Conservation (phyloP, 2,888 invertebrate genomes). For the Tenthredo mesomela region DNA sequence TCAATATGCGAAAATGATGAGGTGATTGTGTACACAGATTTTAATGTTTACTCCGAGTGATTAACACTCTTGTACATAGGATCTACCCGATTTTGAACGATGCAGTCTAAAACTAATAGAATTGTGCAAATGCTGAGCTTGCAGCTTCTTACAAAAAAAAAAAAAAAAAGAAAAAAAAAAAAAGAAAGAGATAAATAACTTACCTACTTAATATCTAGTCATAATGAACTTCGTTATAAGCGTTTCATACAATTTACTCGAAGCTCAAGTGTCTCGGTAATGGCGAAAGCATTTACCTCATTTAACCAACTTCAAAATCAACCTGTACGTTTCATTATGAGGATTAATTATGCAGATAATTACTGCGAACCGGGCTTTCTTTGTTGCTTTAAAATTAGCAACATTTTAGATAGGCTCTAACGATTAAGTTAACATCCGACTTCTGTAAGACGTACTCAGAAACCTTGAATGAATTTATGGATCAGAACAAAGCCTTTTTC, state of each 20-base stretch:
- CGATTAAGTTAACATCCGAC: neutral
- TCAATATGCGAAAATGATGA: neutral
- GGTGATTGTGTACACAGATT: neutral
- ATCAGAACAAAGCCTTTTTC: neutral
- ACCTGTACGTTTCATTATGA: neutral
- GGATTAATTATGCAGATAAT: neutral
- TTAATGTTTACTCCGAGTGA: constrained; percentile 14
- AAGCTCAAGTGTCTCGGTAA: neutral
- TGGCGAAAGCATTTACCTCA: neutral
- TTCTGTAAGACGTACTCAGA: neutral
- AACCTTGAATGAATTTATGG: neutral
- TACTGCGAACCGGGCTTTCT: neutral
- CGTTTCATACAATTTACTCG: neutral
- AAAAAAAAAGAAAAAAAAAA: too few relatives aligned
- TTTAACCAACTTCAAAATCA: neutral
- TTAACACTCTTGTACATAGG: neutral
- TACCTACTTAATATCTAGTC: neutral
- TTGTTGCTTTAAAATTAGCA: neutral
- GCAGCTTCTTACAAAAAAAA: neutral
- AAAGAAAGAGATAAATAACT: neutral
- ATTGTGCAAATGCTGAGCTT: neutral
- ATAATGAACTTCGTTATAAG: neutral
- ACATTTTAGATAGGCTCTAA: neutral
- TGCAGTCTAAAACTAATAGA: neutral
- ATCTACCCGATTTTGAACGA: neutral